Base-by-base conservation (phyloP, 2,113 vertebrate species). In the Stomatorhinus ivindoensis region DNA sequence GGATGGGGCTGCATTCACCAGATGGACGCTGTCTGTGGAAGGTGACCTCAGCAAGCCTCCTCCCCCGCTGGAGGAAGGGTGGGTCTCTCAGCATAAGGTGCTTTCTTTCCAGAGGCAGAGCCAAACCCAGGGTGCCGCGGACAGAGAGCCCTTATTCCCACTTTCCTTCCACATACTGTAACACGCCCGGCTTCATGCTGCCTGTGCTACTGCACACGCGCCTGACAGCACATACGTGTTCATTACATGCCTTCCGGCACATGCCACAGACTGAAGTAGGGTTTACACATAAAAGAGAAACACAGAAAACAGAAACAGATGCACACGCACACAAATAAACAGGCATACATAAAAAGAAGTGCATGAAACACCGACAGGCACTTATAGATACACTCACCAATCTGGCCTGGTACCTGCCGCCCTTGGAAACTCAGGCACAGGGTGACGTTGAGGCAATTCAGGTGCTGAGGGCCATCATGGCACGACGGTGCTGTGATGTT, bases 401-500 rank as follows among this genome's bases (percentile, higher is more conserved):
- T 98, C 91, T 97, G 94, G 93, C 97, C 97, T 0, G 98, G 98
- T 65, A 99, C 95, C 1, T 94, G 96, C 91, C 95, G 97, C 87
- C 98, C 98, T 0, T 89, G 91, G 95, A 99, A 99, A 87, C 92
- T 93, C 90, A 99, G 96, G 94, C 98, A 99, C 39, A 92, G 92
- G 0, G 96, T 97, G 91, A 97, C 94, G 0, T 96, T 97, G 92
- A 99, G 95, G 95, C 98, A 99, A 95, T 97, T 99, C 82, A 97
- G 94, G 0, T 93, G 95, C 92, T 97, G 97, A 73, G 96, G 96
- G 17, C 97, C 96, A 1, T 99, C 98, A 0, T 98, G 97, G 92
- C 98, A 99, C 93, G 97, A 97, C 4, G 98, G 98, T 19, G 97
- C 96, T 0, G 98, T 97, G 95, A 99, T 99, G 94, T 99, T 99